Conservation (phyloP, 2,797 vertebrate species). For the Etheostoma nigrum region DNA sequence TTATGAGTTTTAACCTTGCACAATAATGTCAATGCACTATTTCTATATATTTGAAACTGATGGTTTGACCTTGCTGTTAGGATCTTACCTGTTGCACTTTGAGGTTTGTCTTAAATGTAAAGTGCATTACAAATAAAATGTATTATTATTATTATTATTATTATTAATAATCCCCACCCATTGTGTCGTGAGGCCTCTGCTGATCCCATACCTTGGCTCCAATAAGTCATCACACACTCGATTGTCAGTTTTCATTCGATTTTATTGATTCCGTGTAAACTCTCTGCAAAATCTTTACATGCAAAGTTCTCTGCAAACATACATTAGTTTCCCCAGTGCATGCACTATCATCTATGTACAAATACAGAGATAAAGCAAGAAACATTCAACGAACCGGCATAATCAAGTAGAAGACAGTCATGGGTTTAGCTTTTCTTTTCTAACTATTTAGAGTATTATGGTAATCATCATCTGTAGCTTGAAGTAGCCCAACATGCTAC, state of each 20-base stretch:
- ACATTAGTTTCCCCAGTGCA: constrained; percentile 82
- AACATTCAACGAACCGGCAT: constrained; percentile 79
- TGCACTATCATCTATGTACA: constrained; percentile 91
- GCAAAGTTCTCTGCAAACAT: constrained; percentile 90
- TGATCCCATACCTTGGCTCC: background rate
- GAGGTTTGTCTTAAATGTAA: no score
- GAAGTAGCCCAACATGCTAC: constrained; percentile 58
- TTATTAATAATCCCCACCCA: no score
- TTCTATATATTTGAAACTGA: no score
- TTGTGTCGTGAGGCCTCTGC: no score
- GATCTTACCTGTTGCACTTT: no score
- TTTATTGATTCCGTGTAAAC: constrained; percentile 87
- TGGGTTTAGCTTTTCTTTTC: constrained; percentile 36
- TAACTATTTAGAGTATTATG: constrained; percentile 33
- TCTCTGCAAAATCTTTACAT: constrained; percentile 91
- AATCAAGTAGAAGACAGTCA: constrained; percentile 66
- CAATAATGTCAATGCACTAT: no score
- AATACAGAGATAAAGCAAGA: constrained; percentile 76
- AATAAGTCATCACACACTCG: background rate
- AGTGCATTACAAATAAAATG: no score
- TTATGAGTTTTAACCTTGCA: no score
- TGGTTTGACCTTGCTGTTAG: no score
- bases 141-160: no score
- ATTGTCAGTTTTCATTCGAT: constrained; percentile 60
- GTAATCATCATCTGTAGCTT: constrained; percentile 39